Evolutionary conservation across 2,888 invertebrate genomes (phyloP), one percentile per base, ranked within the genome.

Genomic region (Hyposoter dolosus): DNA sequence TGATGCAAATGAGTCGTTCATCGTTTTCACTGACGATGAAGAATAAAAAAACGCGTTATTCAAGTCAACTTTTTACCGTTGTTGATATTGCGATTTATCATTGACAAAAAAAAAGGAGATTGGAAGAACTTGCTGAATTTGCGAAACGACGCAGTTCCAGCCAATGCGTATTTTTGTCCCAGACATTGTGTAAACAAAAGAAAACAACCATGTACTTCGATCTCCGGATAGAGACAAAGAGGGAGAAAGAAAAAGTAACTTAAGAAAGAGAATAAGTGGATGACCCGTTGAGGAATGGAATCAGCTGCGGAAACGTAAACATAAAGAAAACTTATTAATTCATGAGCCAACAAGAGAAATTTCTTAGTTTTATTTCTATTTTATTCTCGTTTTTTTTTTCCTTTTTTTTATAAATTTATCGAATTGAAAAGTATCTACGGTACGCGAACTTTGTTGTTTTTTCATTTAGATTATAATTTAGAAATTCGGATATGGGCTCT

Each of bases 401-500:
- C n/a, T 10, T 60, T 68, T 32, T 79, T 60, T n/a, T 32, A 50
- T 65, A 82, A 56, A 69, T 50, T 77, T 66, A 50, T 35, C 63
- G 43, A 65, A 74, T 82, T 74, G 71, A 79, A 81, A 85, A 71
- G 74, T 75, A 85, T 86, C 82, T 63, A 81, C 79, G 84, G 56
- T 82, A 85, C 77, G 82, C 83, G 63, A 82, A 35, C 32, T 88
- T 82, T 88, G 85, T 87, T 88, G 66, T 83, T 83, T 77, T 81
- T 83, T 50, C 68, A 60, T 78, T 86, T 82, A 84, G 85, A 83
- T 87, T 87, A 82, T 81, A 53, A 74, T 84, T 89, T 80, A 89
- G 76, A 77, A 75, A 87, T 88, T 88, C 84, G 84, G 35, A 86
- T 89, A 84, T 87, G 87, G 86, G 87, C 82, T 88, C 87, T 88